Conservation (phyloP, 2,113 vertebrate species). For the Tinamus guttatus region DNA sequence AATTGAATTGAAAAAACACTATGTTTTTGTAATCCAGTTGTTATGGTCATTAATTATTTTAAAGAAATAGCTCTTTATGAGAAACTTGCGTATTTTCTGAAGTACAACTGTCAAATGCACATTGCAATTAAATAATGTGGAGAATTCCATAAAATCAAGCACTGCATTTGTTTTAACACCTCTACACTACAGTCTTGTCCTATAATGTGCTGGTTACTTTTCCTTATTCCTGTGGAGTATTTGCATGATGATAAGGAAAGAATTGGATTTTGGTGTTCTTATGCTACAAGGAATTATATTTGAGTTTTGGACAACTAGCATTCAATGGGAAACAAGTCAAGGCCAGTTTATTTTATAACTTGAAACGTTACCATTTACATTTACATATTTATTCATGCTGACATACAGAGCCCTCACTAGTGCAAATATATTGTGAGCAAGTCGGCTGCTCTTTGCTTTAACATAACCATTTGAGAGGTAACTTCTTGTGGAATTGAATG, state of each 20-base stretch:
- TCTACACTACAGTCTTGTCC: not conserved
- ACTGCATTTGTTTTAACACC: not conserved
- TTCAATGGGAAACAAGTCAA: not conserved
- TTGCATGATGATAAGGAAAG: not conserved
- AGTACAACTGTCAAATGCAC: not conserved
- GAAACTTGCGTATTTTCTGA: not conserved
- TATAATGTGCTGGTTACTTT: not conserved
- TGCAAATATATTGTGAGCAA: not conserved
- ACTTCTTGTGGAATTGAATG: not conserved
- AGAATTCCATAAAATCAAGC: not conserved
- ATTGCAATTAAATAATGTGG: not conserved
- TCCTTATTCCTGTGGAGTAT: not conserved
- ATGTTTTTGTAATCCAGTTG: not conserved
- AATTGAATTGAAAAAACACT: not conserved
- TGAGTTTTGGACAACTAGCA: not conserved
- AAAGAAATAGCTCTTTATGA: not conserved
- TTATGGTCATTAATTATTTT: not conserved
- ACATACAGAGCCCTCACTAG: not conserved
- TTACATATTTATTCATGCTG: not conserved
- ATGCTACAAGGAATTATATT: not conserved
- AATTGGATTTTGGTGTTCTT: not conserved
- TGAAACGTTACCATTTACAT: not conserved
- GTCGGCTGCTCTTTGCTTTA: not conserved
- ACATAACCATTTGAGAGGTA: not conserved
- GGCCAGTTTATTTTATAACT: not conserved